phyloP scores from a whole-genome alignment of 64 coral and sea anemone genomes.

The Montipora sp. region DNA sequence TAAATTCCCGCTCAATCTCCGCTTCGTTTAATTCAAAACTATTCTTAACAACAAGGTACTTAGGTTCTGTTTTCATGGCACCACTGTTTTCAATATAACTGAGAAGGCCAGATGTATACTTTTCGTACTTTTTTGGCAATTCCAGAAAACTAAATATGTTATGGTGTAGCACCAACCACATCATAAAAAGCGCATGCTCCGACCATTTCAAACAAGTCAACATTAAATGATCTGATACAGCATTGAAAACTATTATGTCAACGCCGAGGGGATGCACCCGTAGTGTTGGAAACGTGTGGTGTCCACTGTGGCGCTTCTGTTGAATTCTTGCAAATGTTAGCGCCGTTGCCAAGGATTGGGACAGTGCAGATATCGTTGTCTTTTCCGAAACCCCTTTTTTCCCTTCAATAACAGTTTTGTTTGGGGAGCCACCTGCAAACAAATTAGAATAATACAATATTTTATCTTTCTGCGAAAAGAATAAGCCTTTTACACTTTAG shows the following conservation, averaged over 20 bases:
- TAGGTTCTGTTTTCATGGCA: too few species aligned
- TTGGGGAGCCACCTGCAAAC: conserved; percentile 13
- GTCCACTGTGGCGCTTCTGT: background rate
- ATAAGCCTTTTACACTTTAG: conserved; percentile 20
- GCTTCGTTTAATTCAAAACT: too few species aligned
- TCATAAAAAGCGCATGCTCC: background rate
- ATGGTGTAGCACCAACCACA: background rate
- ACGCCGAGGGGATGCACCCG: background rate
- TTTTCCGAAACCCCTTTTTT: background rate
- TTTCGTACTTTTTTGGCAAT: background rate
- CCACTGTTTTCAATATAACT: too few species aligned
- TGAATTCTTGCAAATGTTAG: conserved; percentile 12
- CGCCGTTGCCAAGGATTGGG: background rate
- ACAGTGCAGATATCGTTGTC: background rate
- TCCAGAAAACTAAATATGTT: background rate
- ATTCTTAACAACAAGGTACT: too few species aligned
- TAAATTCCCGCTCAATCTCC: too few species aligned
- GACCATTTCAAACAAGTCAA: too few species aligned
- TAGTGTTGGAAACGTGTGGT: background rate
- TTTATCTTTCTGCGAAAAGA: conserved; percentile 4
- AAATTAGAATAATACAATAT: conserved; percentile 23
- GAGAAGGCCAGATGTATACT: background rate
- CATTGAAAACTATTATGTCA: too few species aligned
- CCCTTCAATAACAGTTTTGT: background rate
- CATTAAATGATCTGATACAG: too few species aligned